Base-by-base conservation (phyloP, 2,888 invertebrate genomes). In the Agrilus cyanescens region DNA sequence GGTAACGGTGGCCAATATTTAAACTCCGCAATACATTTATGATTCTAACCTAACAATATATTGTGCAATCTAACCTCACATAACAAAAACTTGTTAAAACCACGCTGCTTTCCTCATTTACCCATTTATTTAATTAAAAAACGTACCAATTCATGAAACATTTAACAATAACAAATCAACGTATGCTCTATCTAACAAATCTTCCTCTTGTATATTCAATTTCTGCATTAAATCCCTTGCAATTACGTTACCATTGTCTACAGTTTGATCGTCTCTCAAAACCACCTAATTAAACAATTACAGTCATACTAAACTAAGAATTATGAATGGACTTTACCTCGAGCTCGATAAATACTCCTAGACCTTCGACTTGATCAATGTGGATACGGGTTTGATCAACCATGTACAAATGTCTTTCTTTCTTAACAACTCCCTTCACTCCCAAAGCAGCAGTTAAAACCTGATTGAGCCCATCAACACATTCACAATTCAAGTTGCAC, bases 301-400 rank as follows among this genome's bases (percentile, higher is more conserved):
- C 12, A n/a, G 3, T 3, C 25, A 8, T 20, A 36, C 4, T 25
- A 12, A 5, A 43, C 14, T 12, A 29, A 15, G 32, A 10, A 40
- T 8, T 18, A 34, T 14, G 5, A 31, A 12, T 8, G 4, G 18
- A 36, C 37, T 43, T 39, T 50, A 88, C 89, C 73, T 93, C 91
- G 35, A 93, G 64, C 63, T 93, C 91, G 75, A 90, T 78, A 60
- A 81, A 91, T 57, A 79, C 61, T 2, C 91, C 93, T 1, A 93
- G 71, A 8, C 69, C 74, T 52, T 83, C 71, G 0, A 97, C 95
- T 41, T 74, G 67, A 65, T 97, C 96, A 51, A 94, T 70, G 62
- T 96, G 96, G 18, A 97, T 74, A 46, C 95, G 71, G 0, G 91
- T 91, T 59, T 88, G 85, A 0, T 75, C 85, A 3, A 85, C 75